Evolutionary conservation across 2,888 invertebrate species (phyloP).

Genomic region (Lobophora halterata): DNA sequence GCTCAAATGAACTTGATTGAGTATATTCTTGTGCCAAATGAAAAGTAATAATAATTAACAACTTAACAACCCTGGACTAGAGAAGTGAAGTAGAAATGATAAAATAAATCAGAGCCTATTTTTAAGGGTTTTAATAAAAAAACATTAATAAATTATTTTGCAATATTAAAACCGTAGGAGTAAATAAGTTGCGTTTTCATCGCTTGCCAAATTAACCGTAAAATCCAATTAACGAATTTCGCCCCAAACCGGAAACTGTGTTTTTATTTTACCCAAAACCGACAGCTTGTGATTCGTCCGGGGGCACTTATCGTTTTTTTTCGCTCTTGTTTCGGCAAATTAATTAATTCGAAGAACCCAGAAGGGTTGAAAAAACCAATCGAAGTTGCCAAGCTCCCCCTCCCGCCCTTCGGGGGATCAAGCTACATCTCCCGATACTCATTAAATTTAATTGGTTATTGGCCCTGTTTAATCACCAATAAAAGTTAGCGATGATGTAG

Average conservation of each 20-base stretch:
- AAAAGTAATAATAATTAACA: too few species aligned
- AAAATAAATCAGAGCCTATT: not conserved
- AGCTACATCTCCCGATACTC: conserved; percentile 26
- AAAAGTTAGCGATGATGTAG: conserved; percentile 23
- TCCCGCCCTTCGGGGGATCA: conserved; percentile 21
- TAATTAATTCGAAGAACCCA: conserved; percentile 43
- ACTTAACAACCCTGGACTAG: too few species aligned
- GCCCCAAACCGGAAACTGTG: conserved; percentile 22
- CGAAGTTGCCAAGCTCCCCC: too few species aligned
- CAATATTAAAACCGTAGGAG: conserved; percentile 11
- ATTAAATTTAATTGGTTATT: conserved; percentile 30
- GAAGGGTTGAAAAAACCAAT: conserved; percentile 34
- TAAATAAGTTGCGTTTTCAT: conserved; percentile 18
- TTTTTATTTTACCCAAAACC: conserved; percentile 23
- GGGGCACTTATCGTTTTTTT: conserved; percentile 37
- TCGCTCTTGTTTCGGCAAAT: conserved; percentile 39
- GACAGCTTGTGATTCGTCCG: conserved; percentile 26
- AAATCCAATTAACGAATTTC: conserved; percentile 24
- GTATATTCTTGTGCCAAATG: too few species aligned
- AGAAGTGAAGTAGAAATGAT: too few species aligned
- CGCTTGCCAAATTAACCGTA: conserved; percentile 15
- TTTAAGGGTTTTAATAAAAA: not conserved
- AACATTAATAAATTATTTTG: conserved; percentile 2
- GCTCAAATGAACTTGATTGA: too few species aligned
- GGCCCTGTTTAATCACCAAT: conserved; percentile 22